Conservation (phyloP, 2,797 vertebrate species). For the Australoheros facetus region DNA sequence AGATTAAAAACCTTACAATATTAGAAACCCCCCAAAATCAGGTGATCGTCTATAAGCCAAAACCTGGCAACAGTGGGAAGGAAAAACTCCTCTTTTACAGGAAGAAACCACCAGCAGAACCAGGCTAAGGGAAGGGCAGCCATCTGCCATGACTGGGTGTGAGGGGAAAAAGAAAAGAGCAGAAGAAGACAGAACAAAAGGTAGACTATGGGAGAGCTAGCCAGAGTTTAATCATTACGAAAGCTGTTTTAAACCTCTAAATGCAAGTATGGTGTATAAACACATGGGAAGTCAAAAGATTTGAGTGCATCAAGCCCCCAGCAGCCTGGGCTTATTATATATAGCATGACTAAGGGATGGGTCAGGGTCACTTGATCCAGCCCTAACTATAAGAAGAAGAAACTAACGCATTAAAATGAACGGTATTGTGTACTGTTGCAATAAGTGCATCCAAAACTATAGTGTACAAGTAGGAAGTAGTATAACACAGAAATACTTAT, state of each 20-base stretch:
- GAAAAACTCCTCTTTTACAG: not conserved
- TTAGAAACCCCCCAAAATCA: no score
- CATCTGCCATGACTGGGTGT: not conserved
- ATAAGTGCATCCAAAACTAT: not conserved
- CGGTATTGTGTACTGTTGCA: not conserved
- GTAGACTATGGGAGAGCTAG: not conserved
- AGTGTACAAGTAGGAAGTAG: not conserved
- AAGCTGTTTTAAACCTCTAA: not conserved
- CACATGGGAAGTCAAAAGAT: not conserved
- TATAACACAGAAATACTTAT: not conserved
- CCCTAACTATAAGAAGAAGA: not conserved
- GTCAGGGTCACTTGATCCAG: not conserved
- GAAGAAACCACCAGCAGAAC: not conserved
- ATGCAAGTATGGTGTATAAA: not conserved
- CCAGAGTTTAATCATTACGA: not conserved
- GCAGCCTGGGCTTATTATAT: not conserved
- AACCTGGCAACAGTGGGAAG: not conserved
- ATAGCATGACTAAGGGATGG: not conserved
- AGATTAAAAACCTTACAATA: not conserved
- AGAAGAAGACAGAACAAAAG: not conserved
- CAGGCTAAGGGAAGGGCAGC: not conserved
- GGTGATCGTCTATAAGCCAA: not conserved
- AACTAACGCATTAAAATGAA: not conserved
- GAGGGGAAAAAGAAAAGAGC: not conserved
- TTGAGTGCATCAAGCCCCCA: not conserved